Evolutionary conservation across 2,797 vertebrate genomes (phyloP).

Genomic region (Lateolabrax maculatus): DNA sequence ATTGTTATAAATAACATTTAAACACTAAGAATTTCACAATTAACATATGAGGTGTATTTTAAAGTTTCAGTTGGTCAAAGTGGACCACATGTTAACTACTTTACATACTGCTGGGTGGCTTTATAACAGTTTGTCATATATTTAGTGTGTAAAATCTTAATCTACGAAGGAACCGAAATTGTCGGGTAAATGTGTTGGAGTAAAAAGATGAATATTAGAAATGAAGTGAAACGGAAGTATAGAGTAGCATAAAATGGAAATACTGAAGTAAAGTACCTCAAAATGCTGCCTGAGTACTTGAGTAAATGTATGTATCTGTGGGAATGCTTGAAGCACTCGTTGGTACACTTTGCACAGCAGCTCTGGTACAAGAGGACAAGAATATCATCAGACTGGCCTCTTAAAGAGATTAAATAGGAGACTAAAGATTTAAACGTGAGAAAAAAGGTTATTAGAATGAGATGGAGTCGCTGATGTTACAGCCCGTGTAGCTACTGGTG

Average conservation of each 20-base stretch:
- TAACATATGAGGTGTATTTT: background rate
- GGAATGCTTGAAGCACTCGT: background rate
- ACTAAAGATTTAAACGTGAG: slow-evolving; percentile 25
- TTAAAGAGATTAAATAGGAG: background rate
- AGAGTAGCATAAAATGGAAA: background rate
- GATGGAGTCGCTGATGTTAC: slow-evolving; percentile 29
- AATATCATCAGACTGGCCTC: background rate
- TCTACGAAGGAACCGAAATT: background rate
- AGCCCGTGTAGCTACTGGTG: slow-evolving; percentile 67
- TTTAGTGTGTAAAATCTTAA: background rate
- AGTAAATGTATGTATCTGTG: background rate
- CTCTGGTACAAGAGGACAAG: background rate
- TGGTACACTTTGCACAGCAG: background rate
- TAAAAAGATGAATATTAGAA: background rate
- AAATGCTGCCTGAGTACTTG: background rate
- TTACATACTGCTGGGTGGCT: background rate
- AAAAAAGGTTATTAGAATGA: slow-evolving; percentile 15
- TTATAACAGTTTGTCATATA: background rate
- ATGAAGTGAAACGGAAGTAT: background rate
- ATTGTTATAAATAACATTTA: background rate
- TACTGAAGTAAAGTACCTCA: background rate
- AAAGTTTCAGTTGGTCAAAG: background rate
- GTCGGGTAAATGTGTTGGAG: background rate
- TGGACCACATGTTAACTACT: background rate
- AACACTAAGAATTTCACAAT: too few relatives aligned